Percentiles rank a stretch among this genome's conserved stretches.
Evolutionary conservation across 2,888 invertebrate genomes (phyloP).

Genomic region (Melipona bicolor): DNA sequence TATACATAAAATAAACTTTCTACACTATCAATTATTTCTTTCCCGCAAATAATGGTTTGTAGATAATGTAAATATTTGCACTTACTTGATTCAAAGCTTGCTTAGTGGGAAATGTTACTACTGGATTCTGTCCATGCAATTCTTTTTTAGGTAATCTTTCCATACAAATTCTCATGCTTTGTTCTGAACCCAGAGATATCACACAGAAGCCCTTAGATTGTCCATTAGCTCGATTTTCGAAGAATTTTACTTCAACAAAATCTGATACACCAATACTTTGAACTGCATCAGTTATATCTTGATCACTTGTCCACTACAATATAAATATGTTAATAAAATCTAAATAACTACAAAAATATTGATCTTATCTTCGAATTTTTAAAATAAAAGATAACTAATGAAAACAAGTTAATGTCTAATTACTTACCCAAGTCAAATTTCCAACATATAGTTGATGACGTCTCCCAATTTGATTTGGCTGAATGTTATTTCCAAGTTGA

Average conservation of each 20-base stretch:
- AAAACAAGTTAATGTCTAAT: neutral
- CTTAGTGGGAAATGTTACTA: conserved; percentile 97
- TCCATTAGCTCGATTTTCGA: conserved; percentile 99
- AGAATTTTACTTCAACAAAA: conserved; percentile 99
- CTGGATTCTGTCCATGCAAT: conserved; percentile 97
- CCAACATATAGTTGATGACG: conserved; percentile 98
- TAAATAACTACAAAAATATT: neutral
- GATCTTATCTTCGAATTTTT: neutral
- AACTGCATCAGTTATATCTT: conserved; percentile 96
- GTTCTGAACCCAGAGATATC: conserved; percentile 96
- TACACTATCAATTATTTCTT: conserved; percentile 5
- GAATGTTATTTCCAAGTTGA: conserved; percentile 88
- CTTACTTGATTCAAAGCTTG: conserved; percentile 89
- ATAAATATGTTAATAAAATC: conserved; percentile 32
- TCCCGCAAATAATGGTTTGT: neutral
- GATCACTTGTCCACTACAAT: conserved; percentile 98
- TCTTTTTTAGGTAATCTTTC: conserved; percentile 98
- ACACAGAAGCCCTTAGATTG: conserved; percentile 99
- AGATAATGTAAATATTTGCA: neutral
- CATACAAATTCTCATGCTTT: conserved; percentile 94
- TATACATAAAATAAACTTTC: neutral
- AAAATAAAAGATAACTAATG: neutral
- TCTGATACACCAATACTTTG: conserved; percentile 95
- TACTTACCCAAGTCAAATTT: conserved; percentile 97
- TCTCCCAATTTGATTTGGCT: conserved; percentile 90